Conservation (phyloP, 2,113 vertebrate species). For the Tragelaphus strepsiceros region DNA sequence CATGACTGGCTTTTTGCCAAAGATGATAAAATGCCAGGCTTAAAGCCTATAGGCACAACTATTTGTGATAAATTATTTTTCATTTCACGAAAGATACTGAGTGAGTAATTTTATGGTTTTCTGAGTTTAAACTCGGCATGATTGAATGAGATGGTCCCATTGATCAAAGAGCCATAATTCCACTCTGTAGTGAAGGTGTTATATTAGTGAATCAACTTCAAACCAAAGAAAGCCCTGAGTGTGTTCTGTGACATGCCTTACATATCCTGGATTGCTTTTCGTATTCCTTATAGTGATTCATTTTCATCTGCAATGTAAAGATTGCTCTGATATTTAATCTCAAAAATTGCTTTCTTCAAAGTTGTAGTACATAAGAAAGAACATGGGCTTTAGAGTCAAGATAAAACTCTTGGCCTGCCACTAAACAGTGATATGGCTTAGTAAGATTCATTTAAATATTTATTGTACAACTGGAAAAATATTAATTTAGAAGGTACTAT, state of each 20-base stretch:
- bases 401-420: neutral
- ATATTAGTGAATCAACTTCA: neutral
- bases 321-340: neutral
- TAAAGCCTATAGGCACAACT: conserved; percentile 32
- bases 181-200: neutral
- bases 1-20: conserved; percentile 59
- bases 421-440: neutral
- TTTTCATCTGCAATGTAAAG: conserved; percentile 7
- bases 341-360: neutral
- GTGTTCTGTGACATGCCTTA: neutral
- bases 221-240: neutral
- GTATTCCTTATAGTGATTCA: neutral
- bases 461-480: neutral
- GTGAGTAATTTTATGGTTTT: conserved; percentile 31
- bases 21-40: conserved; percentile 44
- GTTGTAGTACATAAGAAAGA: neutral
- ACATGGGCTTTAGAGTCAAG: neutral
- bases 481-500: neutral
- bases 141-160: neutral
- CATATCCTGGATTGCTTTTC: neutral
- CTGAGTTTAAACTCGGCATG: neutral
- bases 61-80: conserved; percentile 60
- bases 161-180: conserved; percentile 27
- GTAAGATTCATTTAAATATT: neutral
- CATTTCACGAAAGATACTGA: conserved; percentile 51